These are phyloP conservation scores for Buphagus erythrorhynchus DNA, from an alignment of 2,797 vertebrate species.

Conservation along the genomic window DNA sequence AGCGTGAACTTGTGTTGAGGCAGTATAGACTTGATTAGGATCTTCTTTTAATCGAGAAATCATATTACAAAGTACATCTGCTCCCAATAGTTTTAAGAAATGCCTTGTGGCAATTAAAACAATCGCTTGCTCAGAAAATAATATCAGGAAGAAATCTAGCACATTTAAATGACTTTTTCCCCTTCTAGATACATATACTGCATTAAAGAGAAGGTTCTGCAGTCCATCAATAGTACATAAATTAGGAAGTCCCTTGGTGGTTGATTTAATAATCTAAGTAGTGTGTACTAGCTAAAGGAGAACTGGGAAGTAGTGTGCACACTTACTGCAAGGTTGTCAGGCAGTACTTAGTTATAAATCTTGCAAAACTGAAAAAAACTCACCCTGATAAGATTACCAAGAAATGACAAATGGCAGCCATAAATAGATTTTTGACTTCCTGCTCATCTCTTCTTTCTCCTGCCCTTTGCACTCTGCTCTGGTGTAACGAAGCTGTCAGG, in stretches of 20 bases:
- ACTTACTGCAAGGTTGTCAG: background rate
- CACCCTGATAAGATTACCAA: background rate
- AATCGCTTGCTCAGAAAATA: background rate
- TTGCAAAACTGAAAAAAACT: background rate
- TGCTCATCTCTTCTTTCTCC: background rate
- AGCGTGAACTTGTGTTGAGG: background rate
- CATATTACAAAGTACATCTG: background rate
- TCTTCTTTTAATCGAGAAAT: conserved; percentile 5
- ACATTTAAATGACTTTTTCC: background rate
- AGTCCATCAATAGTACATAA: background rate
- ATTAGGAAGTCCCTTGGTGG: background rate
- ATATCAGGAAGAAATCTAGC: background rate
- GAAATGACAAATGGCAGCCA: conserved; percentile 8
- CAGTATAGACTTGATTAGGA: background rate
- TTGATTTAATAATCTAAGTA: background rate
- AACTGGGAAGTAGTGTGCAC: background rate
- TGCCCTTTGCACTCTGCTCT: rapidly evolving
- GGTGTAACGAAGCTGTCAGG: background rate
- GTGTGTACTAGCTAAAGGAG: background rate
- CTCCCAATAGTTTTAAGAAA: conserved; percentile 1
- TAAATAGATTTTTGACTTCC: conserved; percentile 37
- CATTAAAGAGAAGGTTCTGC: conserved; percentile 3
- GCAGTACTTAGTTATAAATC: background rate
- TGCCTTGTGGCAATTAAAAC: conserved; percentile 1
- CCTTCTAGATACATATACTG: background rate